Evolutionary conservation across 1,140 invertebrate genomes (phyloP).

Genomic region (Spodoptera litura): DNA sequence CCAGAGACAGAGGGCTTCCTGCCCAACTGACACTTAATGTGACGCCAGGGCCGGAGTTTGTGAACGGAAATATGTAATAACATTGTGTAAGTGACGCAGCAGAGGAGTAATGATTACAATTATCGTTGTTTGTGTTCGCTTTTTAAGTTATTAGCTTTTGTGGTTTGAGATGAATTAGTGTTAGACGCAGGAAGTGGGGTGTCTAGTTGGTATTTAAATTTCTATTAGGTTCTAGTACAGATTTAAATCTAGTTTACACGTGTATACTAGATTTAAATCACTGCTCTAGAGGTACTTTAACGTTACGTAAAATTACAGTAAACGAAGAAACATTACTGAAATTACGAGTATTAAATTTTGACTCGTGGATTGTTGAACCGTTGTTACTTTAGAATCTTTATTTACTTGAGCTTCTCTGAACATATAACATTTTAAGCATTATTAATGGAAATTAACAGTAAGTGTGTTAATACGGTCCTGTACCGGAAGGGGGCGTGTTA

Average conservation of each 20-base stretch:
- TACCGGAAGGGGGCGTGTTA: constrained; percentile 44
- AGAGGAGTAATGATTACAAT: constrained; percentile 6
- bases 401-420: too few relatives aligned
- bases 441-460: constrained; percentile 6
- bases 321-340: too few relatives aligned
- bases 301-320: too few relatives aligned
- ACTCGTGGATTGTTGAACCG: too few relatives aligned
- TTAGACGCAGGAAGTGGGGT: background rate
- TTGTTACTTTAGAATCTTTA: too few relatives aligned
- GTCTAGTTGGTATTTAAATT: too few relatives aligned
- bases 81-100: background rate
- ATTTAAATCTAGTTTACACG: too few relatives aligned
- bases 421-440: background rate
- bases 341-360: too few relatives aligned
- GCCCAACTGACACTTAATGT: constrained; percentile 71
- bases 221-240: background rate
- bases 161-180: background rate
- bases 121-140: background rate
- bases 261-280: too few relatives aligned
- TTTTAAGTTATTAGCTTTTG: constrained; percentile 16
- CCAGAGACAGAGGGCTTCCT: constrained; percentile 72
- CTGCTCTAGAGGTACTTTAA: too few relatives aligned
- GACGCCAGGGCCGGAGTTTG: constrained; percentile 34
- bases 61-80: constrained; percentile 28
- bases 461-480: constrained; percentile 23